Conservation (phyloP, 1,140 invertebrate species). For the Whitmania pigra region DNA sequence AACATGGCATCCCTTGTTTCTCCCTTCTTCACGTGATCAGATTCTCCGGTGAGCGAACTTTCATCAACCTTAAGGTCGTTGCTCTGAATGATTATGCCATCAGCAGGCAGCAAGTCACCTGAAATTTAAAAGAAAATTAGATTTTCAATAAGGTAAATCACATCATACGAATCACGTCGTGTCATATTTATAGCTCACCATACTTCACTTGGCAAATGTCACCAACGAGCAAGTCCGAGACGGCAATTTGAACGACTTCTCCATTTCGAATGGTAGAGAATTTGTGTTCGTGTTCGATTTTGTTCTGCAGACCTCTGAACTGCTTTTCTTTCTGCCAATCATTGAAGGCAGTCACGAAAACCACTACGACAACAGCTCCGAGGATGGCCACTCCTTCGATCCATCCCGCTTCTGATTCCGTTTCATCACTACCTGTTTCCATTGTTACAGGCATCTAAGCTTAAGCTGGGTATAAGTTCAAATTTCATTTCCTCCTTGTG, state of each 20-base stretch:
- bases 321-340: slow-evolving; percentile 97
- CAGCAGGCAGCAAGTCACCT: slow-evolving; percentile 85
- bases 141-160: slow-evolving; percentile 47
- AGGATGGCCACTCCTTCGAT: slow-evolving; percentile 95
- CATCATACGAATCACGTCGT: slow-evolving; percentile 33
- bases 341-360: slow-evolving; percentile 95
- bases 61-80: slow-evolving; percentile 98
- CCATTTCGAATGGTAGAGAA: slow-evolving; percentile 86
- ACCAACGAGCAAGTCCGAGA: slow-evolving; percentile 92
- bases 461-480: too few relatives aligned
- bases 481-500: too few relatives aligned
- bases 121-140: slow-evolving; percentile 15
- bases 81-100: slow-evolving; percentile 93
- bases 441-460: too few relatives aligned
- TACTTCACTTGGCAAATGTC: slow-evolving; percentile 80
- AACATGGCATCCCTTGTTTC: slow-evolving; percentile 84
- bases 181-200: slow-evolving; percentile 59
- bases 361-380: slow-evolving; percentile 92
- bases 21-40: slow-evolving; percentile 97
- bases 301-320: slow-evolving; percentile 86
- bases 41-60: slow-evolving; percentile 95
- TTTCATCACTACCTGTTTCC: slow-evolving; percentile 50
- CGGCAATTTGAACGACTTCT: slow-evolving; percentile 83
- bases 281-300: slow-evolving; percentile 97
- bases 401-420: slow-evolving; percentile 85